Evolutionary conservation across 2,888 invertebrate genomes (phyloP), one percentile per base, ranked within the genome.

Genomic region (Oxytorus armatus): DNA sequence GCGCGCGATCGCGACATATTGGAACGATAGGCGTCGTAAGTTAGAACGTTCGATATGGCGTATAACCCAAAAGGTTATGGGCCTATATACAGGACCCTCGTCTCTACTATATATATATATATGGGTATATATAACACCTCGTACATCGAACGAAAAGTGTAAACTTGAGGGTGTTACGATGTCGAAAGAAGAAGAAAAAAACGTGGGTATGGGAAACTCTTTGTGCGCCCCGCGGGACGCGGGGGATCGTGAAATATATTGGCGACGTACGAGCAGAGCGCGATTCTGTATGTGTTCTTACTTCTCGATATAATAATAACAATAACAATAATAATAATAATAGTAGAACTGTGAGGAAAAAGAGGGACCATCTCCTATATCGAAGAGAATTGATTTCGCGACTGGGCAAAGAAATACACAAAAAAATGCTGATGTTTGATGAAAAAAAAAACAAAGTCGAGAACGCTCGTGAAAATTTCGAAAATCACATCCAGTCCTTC

Each of bases 11-110:
- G 80, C 89, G 90, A 90, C 91, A 91, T 88, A 88, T 89, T 91
- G 90, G 89, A 84, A 83, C 86, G 90, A 91, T 90, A 87, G 90
- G 78, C 87, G 85, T 85, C 87, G 89, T 91, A 91, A 91, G 89
- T 91, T 89, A 89, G 83, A 85, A 80, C 82, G 83, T 16, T 66
- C 73, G 83, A 79, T 82, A 85, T 86, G n/a, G 89, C 89, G 89
- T 90, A 88, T 88, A 87, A 85, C 86, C 72, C 16, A 36, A 10
- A 25, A 53, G 39, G 63, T 63, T 73, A 75, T 25, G 53, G 53
- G 49, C 57, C 80, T 53, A 42, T 42, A 29, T 51, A 57, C n/a
- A n/a, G 36, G 11, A 73, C 66, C 59, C 57, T 73, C 29, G 14
- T 16, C 33, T 8, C 44, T 29, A n/a, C 42, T 4, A 14, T 74